Evolutionary conservation across 2,113 vertebrate species (phyloP).

Genomic region (Petromus typicus): DNA sequence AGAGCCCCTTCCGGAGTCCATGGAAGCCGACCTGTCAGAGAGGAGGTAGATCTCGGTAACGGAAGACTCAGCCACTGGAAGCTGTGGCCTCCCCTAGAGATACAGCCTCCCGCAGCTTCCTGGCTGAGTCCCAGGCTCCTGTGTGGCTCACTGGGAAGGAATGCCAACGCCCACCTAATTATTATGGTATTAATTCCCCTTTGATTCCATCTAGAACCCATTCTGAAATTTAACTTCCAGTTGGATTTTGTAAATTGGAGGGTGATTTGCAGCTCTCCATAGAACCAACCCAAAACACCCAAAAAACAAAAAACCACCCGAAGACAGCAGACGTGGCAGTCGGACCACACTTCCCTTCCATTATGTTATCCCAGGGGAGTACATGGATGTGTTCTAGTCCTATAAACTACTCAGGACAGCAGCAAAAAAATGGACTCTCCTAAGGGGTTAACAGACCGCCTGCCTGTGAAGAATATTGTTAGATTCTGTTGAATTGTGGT

Average conservation of each 20-base stretch:
- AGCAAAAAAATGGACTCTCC: background rate
- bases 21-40: constrained; percentile 38
- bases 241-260: constrained; percentile 43
- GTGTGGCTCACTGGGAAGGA: constrained; percentile 36
- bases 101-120: background rate
- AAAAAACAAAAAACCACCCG: constrained; percentile 28
- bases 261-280: constrained; percentile 21
- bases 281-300: constrained; percentile 20
- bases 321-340: background rate
- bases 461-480: constrained; percentile 2
- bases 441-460: background rate
- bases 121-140: constrained; percentile 22
- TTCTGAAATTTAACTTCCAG: constrained; percentile 62
- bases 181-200: constrained; percentile 62
- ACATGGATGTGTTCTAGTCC: background rate
- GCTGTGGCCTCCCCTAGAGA: constrained; percentile 16
- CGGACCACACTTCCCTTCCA: background rate
- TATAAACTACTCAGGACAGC: background rate
- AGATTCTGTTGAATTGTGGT: constrained; percentile 48
- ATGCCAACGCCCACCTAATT: constrained; percentile 15
- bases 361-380: background rate
- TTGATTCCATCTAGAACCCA: constrained; percentile 38
- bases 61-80: constrained; percentile 46
- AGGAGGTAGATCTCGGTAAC: constrained; percentile 28
- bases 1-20: constrained; percentile 43